Conservation (phyloP, 2,888 invertebrate genomes). For the Parnassius glacialis region DNA sequence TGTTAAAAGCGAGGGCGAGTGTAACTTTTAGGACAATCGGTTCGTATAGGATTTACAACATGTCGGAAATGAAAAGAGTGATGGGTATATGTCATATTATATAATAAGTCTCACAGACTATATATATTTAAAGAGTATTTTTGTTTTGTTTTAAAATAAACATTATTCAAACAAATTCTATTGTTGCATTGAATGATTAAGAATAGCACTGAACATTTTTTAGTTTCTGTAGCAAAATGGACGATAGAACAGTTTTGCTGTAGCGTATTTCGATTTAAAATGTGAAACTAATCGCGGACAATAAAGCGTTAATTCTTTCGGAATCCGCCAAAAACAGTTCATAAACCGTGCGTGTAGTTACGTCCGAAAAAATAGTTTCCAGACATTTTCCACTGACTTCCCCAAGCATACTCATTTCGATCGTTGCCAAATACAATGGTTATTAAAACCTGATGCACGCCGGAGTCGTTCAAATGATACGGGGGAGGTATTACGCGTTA, state of each 20-base stretch:
- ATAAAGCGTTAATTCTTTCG: constrained; percentile 21
- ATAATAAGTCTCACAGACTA: no score
- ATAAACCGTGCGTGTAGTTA: constrained; percentile 43
- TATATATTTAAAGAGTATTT: no score
- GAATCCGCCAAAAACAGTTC: constrained; percentile 32
- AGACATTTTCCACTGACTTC: constrained; percentile 58
- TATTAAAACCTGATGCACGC: constrained; percentile 73
- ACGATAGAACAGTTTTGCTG: not conserved
- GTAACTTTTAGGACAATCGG: no score
- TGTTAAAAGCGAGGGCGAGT: no score
- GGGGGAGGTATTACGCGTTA: constrained; percentile 51
- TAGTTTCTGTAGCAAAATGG: constrained; percentile 10
- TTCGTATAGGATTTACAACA: no score
- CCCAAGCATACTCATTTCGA: constrained; percentile 74
- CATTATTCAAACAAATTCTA: no score
- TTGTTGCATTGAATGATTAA: not conserved
- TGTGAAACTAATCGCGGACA: constrained; percentile 21
- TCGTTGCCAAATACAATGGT: constrained; percentile 80
- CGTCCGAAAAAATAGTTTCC: constrained; percentile 54
- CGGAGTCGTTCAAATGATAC: constrained; percentile 55
- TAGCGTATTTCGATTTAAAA: constrained; percentile 16
- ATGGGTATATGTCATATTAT: no score
- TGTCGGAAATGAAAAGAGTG: no score
- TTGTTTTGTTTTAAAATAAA: no score
- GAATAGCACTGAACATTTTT: constrained; percentile 10